Conservation (phyloP, 64 coral and sea anemone genomes). For the Astreopora myriophthalma region DNA sequence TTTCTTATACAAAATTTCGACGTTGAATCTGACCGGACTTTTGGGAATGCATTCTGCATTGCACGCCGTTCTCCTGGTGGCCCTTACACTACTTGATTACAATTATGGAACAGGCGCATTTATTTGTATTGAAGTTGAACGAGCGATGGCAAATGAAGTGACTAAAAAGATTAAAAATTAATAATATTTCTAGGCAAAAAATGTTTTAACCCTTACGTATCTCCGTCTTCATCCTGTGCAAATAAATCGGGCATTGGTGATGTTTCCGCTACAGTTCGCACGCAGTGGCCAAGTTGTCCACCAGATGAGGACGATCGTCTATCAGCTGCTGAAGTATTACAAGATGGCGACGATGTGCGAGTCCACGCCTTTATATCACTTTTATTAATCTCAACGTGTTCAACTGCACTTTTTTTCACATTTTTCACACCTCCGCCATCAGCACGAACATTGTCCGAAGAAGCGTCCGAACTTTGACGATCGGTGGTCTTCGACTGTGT, state of each 20-base stretch:
- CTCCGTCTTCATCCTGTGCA: conserved; percentile 68
- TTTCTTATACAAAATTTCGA: no score
- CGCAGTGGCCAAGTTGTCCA: not conserved
- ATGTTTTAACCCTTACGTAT: conserved; percentile 56
- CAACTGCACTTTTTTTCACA: not conserved
- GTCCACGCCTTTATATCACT: not conserved
- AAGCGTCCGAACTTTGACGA: not conserved
- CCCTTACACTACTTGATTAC: no score
- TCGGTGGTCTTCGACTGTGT: not conserved
- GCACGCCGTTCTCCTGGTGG: no score
- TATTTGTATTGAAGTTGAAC: no score
- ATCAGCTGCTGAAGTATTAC: not conserved
- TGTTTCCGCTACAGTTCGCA: conserved; percentile 38
- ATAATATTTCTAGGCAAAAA: not conserved
- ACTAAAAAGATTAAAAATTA: no score
- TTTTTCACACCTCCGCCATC: not conserved
- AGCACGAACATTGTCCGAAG: not conserved
- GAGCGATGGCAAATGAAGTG: no score
- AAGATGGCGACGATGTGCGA: not conserved
- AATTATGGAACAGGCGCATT: no score
- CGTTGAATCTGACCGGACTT: no score
- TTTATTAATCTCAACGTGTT: not conserved
- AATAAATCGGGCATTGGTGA: conserved; percentile 36
- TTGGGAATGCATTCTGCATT: no score
- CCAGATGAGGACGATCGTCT: no score